Evolutionary conservation across 2,113 vertebrate genomes (phyloP), one percentile per base, ranked within the genome.

Genomic region (Carassius auratus): DNA sequence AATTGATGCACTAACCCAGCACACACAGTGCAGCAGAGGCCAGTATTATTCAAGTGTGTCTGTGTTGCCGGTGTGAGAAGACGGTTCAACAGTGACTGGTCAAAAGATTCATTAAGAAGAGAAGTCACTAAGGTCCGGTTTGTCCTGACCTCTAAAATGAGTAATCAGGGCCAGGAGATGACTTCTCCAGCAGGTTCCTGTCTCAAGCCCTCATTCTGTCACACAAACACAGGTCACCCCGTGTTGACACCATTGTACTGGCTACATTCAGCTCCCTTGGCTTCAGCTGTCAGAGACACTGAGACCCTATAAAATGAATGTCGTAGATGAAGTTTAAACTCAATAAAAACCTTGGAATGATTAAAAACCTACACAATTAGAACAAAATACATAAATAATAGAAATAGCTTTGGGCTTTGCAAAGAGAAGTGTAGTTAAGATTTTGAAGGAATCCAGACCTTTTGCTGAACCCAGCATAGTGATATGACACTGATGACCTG

Each of bases 101-200:
- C 84, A 50, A 83, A 87, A 90, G 90, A 91, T 90, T 90, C 83
- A 91, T 91, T 87, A 87, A 88, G 62, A 52, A 84, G 55, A 81
- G 75, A 87, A 84, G 59, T 84, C 84, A 68, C 76, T 0, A 21
- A 85, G 86, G 90, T 88, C 64, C 55, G 61, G 79, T 89, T 85
- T 86, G 85, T 75, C 21, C 86, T 88, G 87, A 89, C 90, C 89
- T 90, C 88, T 87, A 89, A 89, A 89, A 89, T 89, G 89, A 90
- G 83, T 89, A 89, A 91, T 89, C 75, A 85, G 74, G 89, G 86
- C 84, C 86, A 84, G 87, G 79, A 61, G 86, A 75, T 76, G 86
- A 85, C 86, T 84, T 84, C 84, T 85, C 87, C 84, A 84, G 84
- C 78, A 85, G 86, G 78, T 84, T 69, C 59, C 48, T 79, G 85